A percentile compares a stretch with the other conserved stretches of the same genome.
Conservation (phyloP, 2,888 invertebrate species). For the Rhaphigaster nebulosa region DNA sequence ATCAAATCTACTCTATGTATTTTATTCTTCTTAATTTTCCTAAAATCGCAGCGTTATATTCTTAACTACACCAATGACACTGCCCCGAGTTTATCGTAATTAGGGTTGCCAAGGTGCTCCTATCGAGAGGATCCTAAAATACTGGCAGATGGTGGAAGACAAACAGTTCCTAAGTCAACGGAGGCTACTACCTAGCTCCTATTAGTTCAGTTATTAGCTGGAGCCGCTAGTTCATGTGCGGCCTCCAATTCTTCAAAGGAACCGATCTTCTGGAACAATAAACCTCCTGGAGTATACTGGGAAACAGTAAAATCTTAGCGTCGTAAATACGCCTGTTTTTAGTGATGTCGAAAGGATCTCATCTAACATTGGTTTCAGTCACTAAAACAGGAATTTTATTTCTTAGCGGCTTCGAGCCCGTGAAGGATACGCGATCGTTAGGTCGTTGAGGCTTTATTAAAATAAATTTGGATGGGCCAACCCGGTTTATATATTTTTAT, state of each 20-base stretch:
- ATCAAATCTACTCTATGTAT: too few relatives aligned
- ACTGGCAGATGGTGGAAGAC: not conserved
- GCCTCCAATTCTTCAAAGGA: not conserved
- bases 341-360: conserved; percentile 8
- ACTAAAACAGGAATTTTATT: conserved; percentile 24
- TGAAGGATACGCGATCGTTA: not conserved
- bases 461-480: not conserved
- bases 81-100: not conserved
- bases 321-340: conserved; percentile 1
- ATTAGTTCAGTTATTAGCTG: conserved; percentile 49
- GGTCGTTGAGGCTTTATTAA: conserved; percentile 22
- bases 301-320: conserved; percentile 19
- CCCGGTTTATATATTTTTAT: not conserved
- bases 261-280: conserved; percentile 9
- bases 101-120: not conserved
- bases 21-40: too few relatives aligned
- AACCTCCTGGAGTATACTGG: not conserved
- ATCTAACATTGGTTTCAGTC: not conserved
- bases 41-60: too few relatives aligned
- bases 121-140: not conserved
- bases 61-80: too few relatives aligned
- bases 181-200: conserved; percentile 14
- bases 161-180: conserved; percentile 43
- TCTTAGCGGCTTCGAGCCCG: not conserved
- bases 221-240: not conserved